These are phyloP conservation scores for Nesogale talazaci DNA, from an alignment of 2,113 vertebrate species.

Conservation along the genomic window DNA sequence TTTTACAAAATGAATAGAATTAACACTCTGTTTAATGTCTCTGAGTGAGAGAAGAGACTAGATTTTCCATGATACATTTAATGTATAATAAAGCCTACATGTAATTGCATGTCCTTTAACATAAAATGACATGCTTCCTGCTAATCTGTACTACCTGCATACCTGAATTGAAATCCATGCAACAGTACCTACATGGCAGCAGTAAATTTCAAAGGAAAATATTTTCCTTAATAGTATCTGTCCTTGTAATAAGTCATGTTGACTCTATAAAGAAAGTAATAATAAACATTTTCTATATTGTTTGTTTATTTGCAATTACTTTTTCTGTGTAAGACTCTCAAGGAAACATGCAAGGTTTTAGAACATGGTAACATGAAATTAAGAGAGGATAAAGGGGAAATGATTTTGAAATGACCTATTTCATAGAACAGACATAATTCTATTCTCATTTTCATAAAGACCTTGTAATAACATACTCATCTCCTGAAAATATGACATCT, in stretches of 20 bases:
- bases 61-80: not conserved
- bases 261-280: not conserved
- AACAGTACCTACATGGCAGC: too few species aligned
- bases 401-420: conserved; percentile 19
- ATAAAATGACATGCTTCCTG: conserved; percentile 38
- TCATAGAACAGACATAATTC: not conserved
- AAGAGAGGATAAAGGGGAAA: not conserved
- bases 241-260: not conserved
- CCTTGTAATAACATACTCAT: not conserved
- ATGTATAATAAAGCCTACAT: conserved; percentile 1
- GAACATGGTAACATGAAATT: not conserved
- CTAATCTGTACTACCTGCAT: conserved; percentile 31
- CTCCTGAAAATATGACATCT: not conserved
- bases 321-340: not conserved
- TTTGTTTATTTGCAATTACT: not conserved
- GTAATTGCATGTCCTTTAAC: not conserved
- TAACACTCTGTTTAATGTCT: conserved; percentile 18
- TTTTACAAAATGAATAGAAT: conserved; percentile 54
- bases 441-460: conserved; percentile 51
- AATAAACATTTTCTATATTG: not conserved
- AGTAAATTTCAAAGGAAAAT: not conserved
- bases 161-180: too few species aligned
- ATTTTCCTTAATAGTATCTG: not conserved
- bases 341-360: not conserved
- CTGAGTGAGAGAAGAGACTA: not conserved